Conservation (phyloP, 2,888 invertebrate genomes). For the Panorpa germanica region DNA sequence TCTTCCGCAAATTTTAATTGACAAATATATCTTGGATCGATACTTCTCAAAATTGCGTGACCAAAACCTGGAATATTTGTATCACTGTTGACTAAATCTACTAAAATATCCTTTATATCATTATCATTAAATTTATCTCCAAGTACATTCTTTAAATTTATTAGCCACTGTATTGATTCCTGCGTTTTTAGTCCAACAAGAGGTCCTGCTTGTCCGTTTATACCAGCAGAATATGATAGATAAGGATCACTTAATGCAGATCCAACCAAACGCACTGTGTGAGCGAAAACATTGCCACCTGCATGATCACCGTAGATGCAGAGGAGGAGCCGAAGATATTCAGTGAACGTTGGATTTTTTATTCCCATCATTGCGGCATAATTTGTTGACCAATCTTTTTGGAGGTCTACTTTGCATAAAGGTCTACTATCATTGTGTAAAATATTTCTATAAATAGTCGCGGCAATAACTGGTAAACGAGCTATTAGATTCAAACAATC, state of each 20-base stretch:
- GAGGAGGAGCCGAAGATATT: slow-evolving; percentile 82
- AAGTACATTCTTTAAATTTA: no score
- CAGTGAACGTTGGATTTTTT: slow-evolving; percentile 65
- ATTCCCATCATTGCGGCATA: slow-evolving; percentile 85
- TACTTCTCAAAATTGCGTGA: slow-evolving; percentile 89
- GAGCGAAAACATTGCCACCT: slow-evolving; percentile 92
- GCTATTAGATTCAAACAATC: slow-evolving; percentile 91
- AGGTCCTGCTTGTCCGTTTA: slow-evolving; percentile 89
- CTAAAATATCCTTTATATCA: neutral
- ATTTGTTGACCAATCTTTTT: slow-evolving; percentile 86
- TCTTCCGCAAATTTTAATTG: slow-evolving; percentile 89
- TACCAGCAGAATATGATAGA: slow-evolving; percentile 78
- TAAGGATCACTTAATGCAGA: slow-evolving; percentile 90
- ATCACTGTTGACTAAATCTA: slow-evolving; percentile 53
- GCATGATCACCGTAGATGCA: slow-evolving; percentile 94
- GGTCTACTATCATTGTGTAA: slow-evolving; percentile 71
- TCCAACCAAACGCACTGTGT: slow-evolving; percentile 83
- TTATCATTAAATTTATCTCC: no score
- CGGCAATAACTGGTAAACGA: slow-evolving; percentile 83
- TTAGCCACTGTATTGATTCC: slow-evolving; percentile 37
- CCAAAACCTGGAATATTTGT: slow-evolving; percentile 97
- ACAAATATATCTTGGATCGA: slow-evolving; percentile 69
- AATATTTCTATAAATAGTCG: slow-evolving; percentile 83
- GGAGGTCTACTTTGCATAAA: slow-evolving; percentile 72
- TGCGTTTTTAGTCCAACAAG: slow-evolving; percentile 93